Evolutionary conservation across 2,888 invertebrate species (phyloP).

Genomic region (Napeogenes inachia): DNA sequence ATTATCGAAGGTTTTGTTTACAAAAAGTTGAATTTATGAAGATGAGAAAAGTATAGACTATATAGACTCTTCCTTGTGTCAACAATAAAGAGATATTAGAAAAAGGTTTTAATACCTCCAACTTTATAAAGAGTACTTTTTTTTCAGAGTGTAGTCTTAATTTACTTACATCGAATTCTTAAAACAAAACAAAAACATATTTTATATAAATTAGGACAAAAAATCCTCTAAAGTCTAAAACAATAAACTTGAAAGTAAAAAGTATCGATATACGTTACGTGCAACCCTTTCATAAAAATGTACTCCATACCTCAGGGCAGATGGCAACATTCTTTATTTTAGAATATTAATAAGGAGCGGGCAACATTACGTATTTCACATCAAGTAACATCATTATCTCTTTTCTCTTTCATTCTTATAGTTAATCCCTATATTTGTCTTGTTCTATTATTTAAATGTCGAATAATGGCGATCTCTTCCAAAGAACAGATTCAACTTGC

Average conservation of each 20-base stretch:
- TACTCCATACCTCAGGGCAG: constrained; percentile 61
- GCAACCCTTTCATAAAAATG: constrained; percentile 53
- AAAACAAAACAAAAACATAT: too few species aligned
- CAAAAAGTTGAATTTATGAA: too few species aligned
- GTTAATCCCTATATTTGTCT: constrained; percentile 33
- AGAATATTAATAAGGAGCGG: constrained; percentile 73
- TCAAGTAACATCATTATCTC: constrained; percentile 57
- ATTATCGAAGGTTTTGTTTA: too few species aligned
- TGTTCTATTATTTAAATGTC: constrained; percentile 48
- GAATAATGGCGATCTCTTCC: constrained; percentile 34
- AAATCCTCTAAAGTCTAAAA: constrained; percentile 19
- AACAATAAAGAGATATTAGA: too few species aligned
- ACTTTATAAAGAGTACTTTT: too few species aligned
- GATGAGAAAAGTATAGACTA: too few species aligned
- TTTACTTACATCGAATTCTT: too few species aligned
- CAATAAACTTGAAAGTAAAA: constrained; percentile 1
- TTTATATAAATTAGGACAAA: too few species aligned
- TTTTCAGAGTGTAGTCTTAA: too few species aligned
- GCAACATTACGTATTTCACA: constrained; percentile 74
- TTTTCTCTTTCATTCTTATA: constrained; percentile 38
- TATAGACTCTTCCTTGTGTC: too few species aligned
- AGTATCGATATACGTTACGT: constrained; percentile 35
- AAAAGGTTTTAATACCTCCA: too few species aligned
- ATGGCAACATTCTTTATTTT: constrained; percentile 74
- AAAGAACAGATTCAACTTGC: constrained; percentile 17